A percentile compares a stretch with the other conserved stretches of the same genome.
Evolutionary conservation across 2,113 vertebrate genomes (phyloP).

Genomic region (Corythaeola cristata): DNA sequence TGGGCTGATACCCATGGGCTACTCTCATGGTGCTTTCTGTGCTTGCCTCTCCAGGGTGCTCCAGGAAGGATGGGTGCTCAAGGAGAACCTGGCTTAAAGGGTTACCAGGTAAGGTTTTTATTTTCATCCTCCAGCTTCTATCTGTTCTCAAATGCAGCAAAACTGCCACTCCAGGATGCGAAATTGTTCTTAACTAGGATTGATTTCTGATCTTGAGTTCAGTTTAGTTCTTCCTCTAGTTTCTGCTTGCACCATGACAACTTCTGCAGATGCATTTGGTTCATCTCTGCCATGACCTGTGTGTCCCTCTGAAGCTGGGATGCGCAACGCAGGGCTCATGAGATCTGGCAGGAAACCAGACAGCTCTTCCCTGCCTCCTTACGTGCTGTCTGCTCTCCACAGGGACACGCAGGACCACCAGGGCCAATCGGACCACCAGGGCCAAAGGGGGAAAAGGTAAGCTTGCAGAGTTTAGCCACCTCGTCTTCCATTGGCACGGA

Average conservation of each 20-base stretch:
- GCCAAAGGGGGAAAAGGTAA: conserved; percentile 96
- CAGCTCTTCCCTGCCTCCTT: not conserved
- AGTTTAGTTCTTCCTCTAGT: not conserved
- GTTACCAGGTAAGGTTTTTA: conserved; percentile 84
- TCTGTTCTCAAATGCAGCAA: not conserved
- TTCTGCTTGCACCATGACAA: not conserved
- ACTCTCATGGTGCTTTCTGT: not conserved
- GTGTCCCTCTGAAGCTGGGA: not conserved
- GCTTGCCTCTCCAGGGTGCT: conserved; percentile 79
- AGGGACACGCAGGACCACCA: conserved; percentile 89
- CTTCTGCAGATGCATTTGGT: not conserved
- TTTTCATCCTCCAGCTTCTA: not conserved
- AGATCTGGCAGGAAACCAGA: not conserved
- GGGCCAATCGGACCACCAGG: conserved; percentile 89
- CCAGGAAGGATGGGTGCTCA: conserved; percentile 93
- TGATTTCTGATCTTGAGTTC: not conserved
- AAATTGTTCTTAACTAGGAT: not conserved
- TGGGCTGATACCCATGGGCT: not conserved
- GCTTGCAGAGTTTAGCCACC: not conserved
- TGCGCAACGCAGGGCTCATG: not conserved
- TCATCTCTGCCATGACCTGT: not conserved
- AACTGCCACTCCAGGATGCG: not conserved
- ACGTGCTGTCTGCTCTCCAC: not conserved
- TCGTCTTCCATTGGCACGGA: not conserved
- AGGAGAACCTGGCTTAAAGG: conserved; percentile 90